Percentiles rank a stretch among this genome's conserved stretches.
phyloP scores from a whole-genome alignment of 2,113 vertebrate species.

The Actinemys pallida region DNA sequence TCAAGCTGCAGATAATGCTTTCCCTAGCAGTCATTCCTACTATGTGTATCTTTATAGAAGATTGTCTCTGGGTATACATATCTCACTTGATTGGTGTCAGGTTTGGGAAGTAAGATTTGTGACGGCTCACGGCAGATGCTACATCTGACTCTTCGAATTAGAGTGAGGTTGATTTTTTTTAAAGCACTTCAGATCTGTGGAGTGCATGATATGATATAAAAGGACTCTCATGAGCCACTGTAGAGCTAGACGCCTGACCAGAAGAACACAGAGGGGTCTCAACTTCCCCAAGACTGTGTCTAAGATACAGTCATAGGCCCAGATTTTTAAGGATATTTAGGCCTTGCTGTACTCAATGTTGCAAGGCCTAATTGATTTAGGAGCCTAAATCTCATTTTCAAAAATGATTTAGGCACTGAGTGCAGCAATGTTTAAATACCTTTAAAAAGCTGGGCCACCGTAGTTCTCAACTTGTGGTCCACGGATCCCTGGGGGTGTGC shows the following conservation, averaged over 20 bases:
- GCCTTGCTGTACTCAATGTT: not conserved
- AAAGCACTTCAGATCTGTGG: not conserved
- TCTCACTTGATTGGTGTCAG: not conserved
- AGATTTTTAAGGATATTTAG: not conserved
- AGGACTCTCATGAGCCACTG: not conserved
- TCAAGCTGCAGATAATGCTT: not conserved
- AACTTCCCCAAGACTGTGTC: not conserved
- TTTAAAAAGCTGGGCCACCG: not conserved
- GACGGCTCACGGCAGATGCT: not conserved
- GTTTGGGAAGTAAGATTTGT: not conserved
- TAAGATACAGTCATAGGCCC: not conserved
- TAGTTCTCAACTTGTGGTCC: too few relatives aligned
- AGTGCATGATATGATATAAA: not conserved
- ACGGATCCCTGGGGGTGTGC: too few relatives aligned
- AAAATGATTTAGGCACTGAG: not conserved
- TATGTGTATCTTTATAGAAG: not conserved
- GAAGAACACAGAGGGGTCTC: not conserved
- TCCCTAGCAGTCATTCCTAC: not conserved
- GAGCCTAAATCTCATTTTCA: not conserved
- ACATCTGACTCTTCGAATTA: not conserved
- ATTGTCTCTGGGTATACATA: not conserved
- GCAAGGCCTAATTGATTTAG: not conserved
- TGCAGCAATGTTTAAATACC: not conserved
- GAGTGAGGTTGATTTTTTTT: fast-evolving
- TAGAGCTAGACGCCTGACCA: not conserved